Base-by-base conservation (phyloP, 2,113 vertebrate species). In the Microcebus lehilahytsara region DNA sequence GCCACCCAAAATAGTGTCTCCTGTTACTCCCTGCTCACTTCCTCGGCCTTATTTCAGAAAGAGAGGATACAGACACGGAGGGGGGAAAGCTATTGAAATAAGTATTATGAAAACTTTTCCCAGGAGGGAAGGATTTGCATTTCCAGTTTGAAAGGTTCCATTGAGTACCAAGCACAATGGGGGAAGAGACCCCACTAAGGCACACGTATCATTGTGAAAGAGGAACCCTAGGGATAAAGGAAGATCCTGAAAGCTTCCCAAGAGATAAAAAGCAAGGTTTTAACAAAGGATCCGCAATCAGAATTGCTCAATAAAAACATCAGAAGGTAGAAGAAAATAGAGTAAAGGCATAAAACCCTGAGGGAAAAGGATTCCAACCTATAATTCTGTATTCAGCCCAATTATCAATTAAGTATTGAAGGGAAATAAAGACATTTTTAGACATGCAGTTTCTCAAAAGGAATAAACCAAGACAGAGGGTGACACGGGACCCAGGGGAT, bases 241-340 rank as follows among this genome's bases (percentile, higher is more conserved):
- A 78, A 93, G 74, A 72, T 87, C 91, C 77, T 46, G 27, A 96
- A 79, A 94, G 80, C 85, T 94, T 87, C 80, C 34, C 0, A 9
- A 89, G 85, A 94, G 60, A 72, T 77, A 66, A 92, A 89, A 96
- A 51, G 72, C 46, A 32, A 34, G 71, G 9, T 23, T 62, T 92
- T 49, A 13, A 83, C 81, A 92, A 93, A 96, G 72, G 11, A 67
- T 80, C 60, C 51, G 91, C 80, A 42, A 60, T 71, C 66, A 94
- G 56, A 94, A 93, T 72, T 51, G 66, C 91, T 97, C 92, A 30
- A 67, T 89, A 75, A 92, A 95, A 96, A 95, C 79, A 90, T 95
- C 86, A 88, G 95, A 95, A 88, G 67, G 92, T 8, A 13, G 10
- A 66, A 83, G 75, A 80, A 88, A 91, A 90, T 51, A 85, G 81